These are phyloP conservation scores for Petrocephalus sullivani DNA, from an alignment of 2,797 vertebrate genomes.

Conservation along the genomic window DNA sequence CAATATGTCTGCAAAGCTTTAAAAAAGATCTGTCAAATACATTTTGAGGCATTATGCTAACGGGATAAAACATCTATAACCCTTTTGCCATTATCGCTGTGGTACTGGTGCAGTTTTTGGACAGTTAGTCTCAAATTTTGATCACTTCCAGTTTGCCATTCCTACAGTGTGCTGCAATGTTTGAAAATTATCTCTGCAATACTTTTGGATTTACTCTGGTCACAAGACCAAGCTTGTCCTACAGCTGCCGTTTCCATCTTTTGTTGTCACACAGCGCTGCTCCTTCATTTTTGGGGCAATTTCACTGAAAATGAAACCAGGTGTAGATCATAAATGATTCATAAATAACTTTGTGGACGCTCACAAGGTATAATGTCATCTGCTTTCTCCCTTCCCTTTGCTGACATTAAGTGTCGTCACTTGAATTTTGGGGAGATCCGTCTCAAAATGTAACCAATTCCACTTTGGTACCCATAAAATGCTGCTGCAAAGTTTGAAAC, in stretches of 20 bases:
- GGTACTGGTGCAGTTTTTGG: too few species aligned
- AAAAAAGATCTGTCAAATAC: neutral
- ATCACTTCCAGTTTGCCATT: too few species aligned
- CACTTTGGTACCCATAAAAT: neutral
- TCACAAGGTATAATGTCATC: neutral
- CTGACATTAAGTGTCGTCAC: neutral
- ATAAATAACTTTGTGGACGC: neutral
- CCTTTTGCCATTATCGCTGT: too few species aligned
- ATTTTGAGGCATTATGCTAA: neutral
- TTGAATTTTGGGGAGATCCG: neutral
- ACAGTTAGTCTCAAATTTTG: too few species aligned
- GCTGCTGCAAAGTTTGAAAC: neutral
- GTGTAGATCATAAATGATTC: neutral
- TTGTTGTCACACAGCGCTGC: neutral
- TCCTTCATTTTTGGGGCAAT: neutral
- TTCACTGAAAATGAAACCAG: neutral
- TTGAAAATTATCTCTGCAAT: neutral
- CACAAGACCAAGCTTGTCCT: neutral
- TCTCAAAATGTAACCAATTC: neutral
- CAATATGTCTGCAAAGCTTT: neutral
- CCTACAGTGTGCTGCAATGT: neutral
- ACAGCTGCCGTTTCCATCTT: neutral
- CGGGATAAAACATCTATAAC: too few species aligned
- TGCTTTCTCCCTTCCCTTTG: neutral
- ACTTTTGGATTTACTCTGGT: neutral